These are phyloP conservation scores for Cheilosia soror DNA, from an alignment of 2,888 invertebrate species.

Conservation along the genomic window DNA sequence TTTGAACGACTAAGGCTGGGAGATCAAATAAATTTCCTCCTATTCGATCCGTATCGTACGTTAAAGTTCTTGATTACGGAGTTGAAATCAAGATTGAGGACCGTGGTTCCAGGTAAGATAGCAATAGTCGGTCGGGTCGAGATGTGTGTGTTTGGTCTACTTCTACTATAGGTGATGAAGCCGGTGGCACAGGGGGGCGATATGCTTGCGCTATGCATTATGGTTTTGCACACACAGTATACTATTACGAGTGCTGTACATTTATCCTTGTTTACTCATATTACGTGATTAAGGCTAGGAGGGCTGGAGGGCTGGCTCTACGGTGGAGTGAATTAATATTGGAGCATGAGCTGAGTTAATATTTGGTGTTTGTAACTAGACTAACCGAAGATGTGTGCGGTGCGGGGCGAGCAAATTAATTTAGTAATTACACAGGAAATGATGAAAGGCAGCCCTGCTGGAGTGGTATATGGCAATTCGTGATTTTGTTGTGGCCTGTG, in stretches of 20 bases:
- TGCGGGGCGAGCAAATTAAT: conserved; percentile 52
- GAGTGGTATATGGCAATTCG: background rate
- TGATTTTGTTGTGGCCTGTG: conserved; percentile 23
- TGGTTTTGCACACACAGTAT: conserved; percentile 48
- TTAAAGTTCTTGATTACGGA: conserved; percentile 76
- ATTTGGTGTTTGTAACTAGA: conserved; percentile 42
- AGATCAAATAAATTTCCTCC: conserved; percentile 73
- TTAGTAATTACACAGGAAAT: conserved; percentile 64
- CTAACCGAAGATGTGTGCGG: background rate
- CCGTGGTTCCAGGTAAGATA: conserved; percentile 75
- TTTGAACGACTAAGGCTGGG: conserved; percentile 59
- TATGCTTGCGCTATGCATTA: conserved; percentile 67
- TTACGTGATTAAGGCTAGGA: conserved; percentile 52
- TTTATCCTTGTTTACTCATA: conserved; percentile 72
- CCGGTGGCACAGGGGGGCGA: conserved; percentile 4
- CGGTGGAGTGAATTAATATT: conserved; percentile 51
- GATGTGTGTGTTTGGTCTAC: background rate
- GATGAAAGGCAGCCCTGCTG: conserved; percentile 37
- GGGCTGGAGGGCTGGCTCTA: conserved; percentile 13
- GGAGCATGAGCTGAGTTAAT: conserved; percentile 64
- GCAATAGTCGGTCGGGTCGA: background rate
- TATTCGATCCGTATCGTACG: conserved; percentile 76
- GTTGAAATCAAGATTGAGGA: conserved; percentile 76
- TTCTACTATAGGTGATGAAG: conserved; percentile 25
- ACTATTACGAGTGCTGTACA: conserved; percentile 36